Percentiles rank a stretch among this genome's conserved stretches.
Evolutionary conservation across 2,113 vertebrate species (phyloP).

Genomic region (Callocephalon fimbriatum): DNA sequence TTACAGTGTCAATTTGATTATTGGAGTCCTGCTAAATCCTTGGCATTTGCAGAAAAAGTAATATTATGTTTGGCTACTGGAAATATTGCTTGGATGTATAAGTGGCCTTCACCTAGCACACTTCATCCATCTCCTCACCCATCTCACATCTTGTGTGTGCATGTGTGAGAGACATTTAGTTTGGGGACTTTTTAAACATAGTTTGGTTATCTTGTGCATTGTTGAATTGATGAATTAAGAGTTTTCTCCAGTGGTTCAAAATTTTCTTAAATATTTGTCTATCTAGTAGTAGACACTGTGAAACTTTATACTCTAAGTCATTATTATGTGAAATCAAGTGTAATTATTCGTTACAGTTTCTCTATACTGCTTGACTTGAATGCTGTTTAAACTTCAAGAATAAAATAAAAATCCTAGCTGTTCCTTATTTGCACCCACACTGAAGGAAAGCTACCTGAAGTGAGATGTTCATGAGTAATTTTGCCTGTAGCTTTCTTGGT

Average conservation of each 20-base stretch:
- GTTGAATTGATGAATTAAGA: neutral
- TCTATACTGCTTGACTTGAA: neutral
- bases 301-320: neutral
- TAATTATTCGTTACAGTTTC: neutral
- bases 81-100: neutral
- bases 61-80: neutral
- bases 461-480: neutral
- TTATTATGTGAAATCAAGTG: neutral
- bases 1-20: neutral
- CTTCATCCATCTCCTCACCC: neutral
- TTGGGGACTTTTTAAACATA: neutral
- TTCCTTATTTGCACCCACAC: neutral
- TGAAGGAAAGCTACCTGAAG: neutral
- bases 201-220: rapidly evolving
- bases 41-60: neutral
- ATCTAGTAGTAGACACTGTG: neutral
- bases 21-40: neutral
- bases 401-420: neutral
- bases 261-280: neutral
- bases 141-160: neutral
- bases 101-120: neutral
- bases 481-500: neutral
- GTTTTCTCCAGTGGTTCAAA: neutral
- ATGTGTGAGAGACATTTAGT: neutral
- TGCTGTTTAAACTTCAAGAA: neutral